Evolutionary conservation across 2,888 invertebrate genomes (phyloP).

Genomic region (Amphipyra tragopoginis): DNA sequence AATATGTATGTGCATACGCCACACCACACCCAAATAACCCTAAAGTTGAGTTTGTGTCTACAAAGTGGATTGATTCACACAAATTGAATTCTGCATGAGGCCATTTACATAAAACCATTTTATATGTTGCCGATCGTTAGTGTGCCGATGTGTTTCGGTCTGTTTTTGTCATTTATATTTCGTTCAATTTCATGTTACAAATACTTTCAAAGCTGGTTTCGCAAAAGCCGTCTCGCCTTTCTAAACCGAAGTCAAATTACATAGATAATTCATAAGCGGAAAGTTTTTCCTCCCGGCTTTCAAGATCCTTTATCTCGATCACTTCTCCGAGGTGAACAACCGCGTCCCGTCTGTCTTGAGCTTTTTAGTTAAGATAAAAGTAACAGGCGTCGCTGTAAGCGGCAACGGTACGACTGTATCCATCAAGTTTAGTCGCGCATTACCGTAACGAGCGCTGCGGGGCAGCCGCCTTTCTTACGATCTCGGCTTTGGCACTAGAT

Average conservation of each 20-base stretch:
- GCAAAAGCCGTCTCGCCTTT: slow-evolving; percentile 9
- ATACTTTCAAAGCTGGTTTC: slow-evolving; percentile 19
- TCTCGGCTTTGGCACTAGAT: slow-evolving; percentile 49
- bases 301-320: slow-evolving; percentile 51
- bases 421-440: slow-evolving; percentile 77
- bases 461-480: slow-evolving; percentile 49
- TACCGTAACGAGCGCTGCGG: slow-evolving; percentile 71
- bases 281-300: slow-evolving; percentile 31
- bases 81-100: slow-evolving; percentile 61
- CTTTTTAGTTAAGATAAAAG: slow-evolving; percentile 68
- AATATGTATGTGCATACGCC: slow-evolving; percentile 82
- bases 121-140: slow-evolving; percentile 54
- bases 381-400: slow-evolving; percentile 63
- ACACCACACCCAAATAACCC: slow-evolving; percentile 71
- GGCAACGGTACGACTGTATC: slow-evolving; percentile 64
- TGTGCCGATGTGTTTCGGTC: slow-evolving; percentile 35
- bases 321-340: slow-evolving; percentile 49
- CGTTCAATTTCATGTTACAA: slow-evolving; percentile 6
- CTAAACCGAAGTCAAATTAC: slow-evolving; percentile 17
- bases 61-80: slow-evolving; percentile 64
- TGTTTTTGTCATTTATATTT: slow-evolving; percentile 32
- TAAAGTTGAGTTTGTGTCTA: slow-evolving; percentile 68
- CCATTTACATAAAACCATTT: slow-evolving; percentile 61
- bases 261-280: slow-evolving; percentile 40
- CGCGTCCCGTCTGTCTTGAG: slow-evolving; percentile 54